Conservation (phyloP, 2,113 vertebrate species). For the Heterocephalus glaber region DNA sequence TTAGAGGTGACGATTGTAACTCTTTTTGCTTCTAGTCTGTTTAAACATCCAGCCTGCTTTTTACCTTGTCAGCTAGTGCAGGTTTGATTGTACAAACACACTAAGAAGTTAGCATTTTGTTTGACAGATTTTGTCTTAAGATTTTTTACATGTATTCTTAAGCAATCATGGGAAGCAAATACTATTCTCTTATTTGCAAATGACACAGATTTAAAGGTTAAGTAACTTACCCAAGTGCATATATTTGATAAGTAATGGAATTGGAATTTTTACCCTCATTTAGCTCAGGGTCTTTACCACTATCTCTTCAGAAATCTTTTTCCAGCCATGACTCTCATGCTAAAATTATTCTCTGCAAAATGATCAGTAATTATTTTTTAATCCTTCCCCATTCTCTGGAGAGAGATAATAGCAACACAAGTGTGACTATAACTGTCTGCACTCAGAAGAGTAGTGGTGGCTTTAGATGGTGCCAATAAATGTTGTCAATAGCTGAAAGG, state of each 20-base stretch:
- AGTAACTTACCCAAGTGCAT: neutral
- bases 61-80: neutral
- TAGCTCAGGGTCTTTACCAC: neutral
- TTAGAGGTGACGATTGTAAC: neutral
- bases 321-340: neutral
- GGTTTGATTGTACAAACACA: neutral
- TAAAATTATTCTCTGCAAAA: slow-evolving; percentile 3
- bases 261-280: neutral
- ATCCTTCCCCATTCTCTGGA: neutral
- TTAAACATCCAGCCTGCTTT: slow-evolving; percentile 24
- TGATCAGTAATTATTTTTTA: neutral
- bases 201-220: slow-evolving; percentile 14
- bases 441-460: neutral
- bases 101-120: slow-evolving; percentile 6
- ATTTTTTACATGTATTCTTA: slow-evolving; percentile 3
- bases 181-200: neutral
- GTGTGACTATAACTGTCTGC: neutral
- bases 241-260: neutral
- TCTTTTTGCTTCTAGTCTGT: slow-evolving; percentile 47
- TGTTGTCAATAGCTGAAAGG: neutral
- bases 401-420: neutral
- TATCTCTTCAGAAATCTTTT: slow-evolving; percentile 24
- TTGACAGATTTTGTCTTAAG: neutral
- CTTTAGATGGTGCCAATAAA: neutral
- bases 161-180: neutral